These are phyloP conservation scores for Amphimallon solstitiale DNA, from an alignment of 2,888 invertebrate species.

Conservation along the genomic window DNA sequence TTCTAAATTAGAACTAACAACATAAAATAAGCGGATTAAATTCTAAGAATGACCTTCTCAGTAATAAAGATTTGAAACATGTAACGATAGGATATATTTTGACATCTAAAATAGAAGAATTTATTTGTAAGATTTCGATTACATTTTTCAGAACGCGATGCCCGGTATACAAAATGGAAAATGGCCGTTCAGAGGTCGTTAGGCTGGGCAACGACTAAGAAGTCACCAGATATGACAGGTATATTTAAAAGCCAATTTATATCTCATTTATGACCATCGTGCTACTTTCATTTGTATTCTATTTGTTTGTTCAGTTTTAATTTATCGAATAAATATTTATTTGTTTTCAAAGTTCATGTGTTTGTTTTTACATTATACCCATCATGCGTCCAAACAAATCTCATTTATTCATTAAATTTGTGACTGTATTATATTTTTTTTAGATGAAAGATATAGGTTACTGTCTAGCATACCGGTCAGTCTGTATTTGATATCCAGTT, in stretches of 20 bases:
- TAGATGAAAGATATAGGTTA: constrained; percentile 82
- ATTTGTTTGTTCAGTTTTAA: neutral
- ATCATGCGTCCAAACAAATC: neutral
- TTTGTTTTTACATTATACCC: constrained; percentile 11
- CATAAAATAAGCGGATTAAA: no score
- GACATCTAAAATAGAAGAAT: no score
- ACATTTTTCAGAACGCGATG: constrained; percentile 73
- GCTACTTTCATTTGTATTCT: constrained; percentile 18
- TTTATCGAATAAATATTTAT: constrained; percentile 34
- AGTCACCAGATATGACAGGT: constrained; percentile 82
- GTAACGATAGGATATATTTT: no score
- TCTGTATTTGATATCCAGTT: constrained; percentile 78
- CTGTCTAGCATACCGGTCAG: constrained; percentile 83
- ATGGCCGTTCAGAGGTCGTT: constrained; percentile 92
- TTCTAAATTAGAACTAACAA: no score
- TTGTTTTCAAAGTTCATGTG: constrained; percentile 15
- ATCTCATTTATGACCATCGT: constrained; percentile 28
- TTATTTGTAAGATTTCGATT: no score
- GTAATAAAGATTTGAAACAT: no score
- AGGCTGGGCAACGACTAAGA: constrained; percentile 85
- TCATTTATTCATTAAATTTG: neutral
- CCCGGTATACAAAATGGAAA: constrained; percentile 91
- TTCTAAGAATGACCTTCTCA: no score
- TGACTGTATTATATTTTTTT: constrained; percentile 56
- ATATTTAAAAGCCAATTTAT: constrained; percentile 52